Evolutionary conservation across 2,888 invertebrate genomes (phyloP), one percentile per base, ranked within the genome.

Genomic region (Frankliniella fusca): DNA sequence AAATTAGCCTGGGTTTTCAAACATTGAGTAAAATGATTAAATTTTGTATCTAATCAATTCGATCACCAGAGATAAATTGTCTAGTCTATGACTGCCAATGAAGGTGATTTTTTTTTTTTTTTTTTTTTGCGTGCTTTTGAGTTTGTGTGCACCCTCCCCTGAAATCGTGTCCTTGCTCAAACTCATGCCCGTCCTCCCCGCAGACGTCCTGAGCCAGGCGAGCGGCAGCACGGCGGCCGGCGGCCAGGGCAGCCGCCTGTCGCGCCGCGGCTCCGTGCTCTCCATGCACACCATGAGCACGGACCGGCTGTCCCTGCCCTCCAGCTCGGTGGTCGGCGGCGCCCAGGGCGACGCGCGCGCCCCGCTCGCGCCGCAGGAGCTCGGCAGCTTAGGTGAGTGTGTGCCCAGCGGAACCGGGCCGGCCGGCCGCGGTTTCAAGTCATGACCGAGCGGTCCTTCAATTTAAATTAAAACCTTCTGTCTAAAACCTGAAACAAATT

Each of bases 351-450:
- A 87, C 82, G 87, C 86, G 23, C 90, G 90, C 61, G 90, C 92
- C 1, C 92, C 92, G 84, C 90, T 96, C 61, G 94, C 95, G 5
- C 95, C 96, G 0, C 95, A 96, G 87, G 96, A 97, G 86, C 90
- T 97, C 50, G 97, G 97, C 83, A 94, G 95, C 49, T 94, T 97
- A 92, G 97, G 95, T 94, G 88, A 93, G 93, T 92, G 82, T n/a
- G n/a, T n/a, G n/a, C n/a, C n/a, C n/a, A n/a, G n/a, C n/a, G n/a
- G n/a, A n/a, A n/a, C n/a, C n/a, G n/a, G n/a, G n/a, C n/a, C n/a
- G n/a, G n/a, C n/a, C n/a, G n/a, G n/a, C n/a, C n/a, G n/a, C n/a
- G n/a, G n/a, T n/a, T n/a, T n/a, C n/a, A n/a, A n/a, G n/a, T n/a
- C n/a, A n/a, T n/a, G n/a, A n/a, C n/a, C n/a, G n/a, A n/a, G n/a